Base-by-base conservation (phyloP, 2,113 vertebrate genomes). In the Pleuronectes platessa region DNA sequence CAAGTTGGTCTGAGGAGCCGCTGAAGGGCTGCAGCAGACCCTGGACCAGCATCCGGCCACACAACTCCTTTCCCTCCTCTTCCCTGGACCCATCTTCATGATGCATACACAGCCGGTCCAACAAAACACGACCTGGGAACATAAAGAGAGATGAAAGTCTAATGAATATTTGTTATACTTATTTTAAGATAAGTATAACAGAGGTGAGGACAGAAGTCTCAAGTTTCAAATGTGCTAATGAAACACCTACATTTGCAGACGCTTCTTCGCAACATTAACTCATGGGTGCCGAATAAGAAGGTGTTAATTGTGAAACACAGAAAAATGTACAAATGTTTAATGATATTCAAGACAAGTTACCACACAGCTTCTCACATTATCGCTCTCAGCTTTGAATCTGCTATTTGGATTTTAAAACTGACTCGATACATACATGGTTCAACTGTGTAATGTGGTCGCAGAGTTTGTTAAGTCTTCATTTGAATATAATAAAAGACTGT, bases 1-100 rank as follows among this genome's bases (percentile, higher is more conserved):
- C 77, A 23, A 91, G 94, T 0, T 93, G 93, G 40, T 96, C 95
- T 84, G 95, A 85, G 67, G 95, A 94, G 89, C 96, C 94, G 0
- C 95, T 94, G 74, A 97, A 97, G 5, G 96, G 96, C n/a, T 96
- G 95, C 8, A 98, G 87, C 12, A 98, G 94, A 35, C 96, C 95
- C 91, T 95, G 92, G 37, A 91, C 93, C 76, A 97, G 90, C 92
- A 98, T 95, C 64, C 94, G 92, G 0, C 95, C 95, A 90, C 97
- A 98, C 0, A 97, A 81, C 45, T 96, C 96, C 90, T 96, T 95
- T 2, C 95, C 96, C 58, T 93, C 88, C 77, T 96, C 96, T 8
- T 94, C 94, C 4, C 93, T 92, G 0, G 66, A 82, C 17, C 92
- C 92, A 13, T 95, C 94, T 66, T 94, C 94, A 54, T 95, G 94